phyloP scores from a whole-genome alignment of 2,888 invertebrate genomes.

The Metacarcinus magister region DNA sequence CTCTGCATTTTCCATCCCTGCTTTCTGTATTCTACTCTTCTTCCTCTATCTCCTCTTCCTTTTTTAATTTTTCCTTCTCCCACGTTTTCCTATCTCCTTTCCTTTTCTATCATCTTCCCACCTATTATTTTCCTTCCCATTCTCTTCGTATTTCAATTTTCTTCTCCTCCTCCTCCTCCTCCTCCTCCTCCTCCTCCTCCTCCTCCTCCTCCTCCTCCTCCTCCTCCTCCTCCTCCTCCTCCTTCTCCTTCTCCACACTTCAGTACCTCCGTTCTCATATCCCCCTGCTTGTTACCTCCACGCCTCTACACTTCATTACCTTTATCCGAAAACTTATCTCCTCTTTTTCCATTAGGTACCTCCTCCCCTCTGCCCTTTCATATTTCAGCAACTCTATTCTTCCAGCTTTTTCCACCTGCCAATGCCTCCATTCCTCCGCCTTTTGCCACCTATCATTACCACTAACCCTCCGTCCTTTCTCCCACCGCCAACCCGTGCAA shows the following conservation, averaged over 20 bases:
- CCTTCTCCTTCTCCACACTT: not conserved
- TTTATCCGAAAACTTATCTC: slow-evolving; percentile 33
- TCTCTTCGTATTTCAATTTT: not conserved
- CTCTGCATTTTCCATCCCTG: not conserved
- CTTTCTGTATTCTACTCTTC: not conserved
- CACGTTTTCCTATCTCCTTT: not conserved
- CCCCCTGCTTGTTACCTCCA: not conserved
- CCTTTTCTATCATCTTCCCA: not conserved
- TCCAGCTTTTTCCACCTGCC: not conserved
- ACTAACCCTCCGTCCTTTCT: not conserved
- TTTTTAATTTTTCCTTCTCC: not conserved
- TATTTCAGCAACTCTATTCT: slow-evolving; percentile 21
- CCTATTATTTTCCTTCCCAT: not conserved
- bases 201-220: not conserved
- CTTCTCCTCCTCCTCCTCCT: not conserved
- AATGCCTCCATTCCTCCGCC: not conserved
- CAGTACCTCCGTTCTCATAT: slow-evolving; percentile 30
- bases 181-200: not conserved
- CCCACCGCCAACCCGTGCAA: not conserved
- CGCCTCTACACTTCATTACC: slow-evolving; percentile 45
- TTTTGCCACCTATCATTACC: slow-evolving; percentile 2
- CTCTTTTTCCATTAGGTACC: not conserved
- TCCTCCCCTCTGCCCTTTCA: not conserved
- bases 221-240: not conserved
- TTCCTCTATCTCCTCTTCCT: not conserved